Base-by-base conservation (phyloP, 2,797 vertebrate species). In the Labeo calbasu region DNA sequence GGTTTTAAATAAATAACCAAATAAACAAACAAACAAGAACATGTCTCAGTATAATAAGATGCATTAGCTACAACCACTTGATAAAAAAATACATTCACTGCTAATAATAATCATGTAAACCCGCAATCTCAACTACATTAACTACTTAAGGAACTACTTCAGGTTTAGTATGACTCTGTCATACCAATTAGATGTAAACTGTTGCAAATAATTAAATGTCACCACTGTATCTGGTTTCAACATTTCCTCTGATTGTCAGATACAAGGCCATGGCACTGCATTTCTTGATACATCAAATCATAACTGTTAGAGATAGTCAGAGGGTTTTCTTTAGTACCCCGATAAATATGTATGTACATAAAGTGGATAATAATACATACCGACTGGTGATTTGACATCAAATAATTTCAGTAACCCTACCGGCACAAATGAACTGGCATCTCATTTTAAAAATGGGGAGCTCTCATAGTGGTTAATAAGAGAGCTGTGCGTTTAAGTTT, bases 401-500 rank as follows among this genome's bases (percentile, higher is more conserved):
- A 19, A 28, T 65, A 68, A 13, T 32, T 46, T 32, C 14, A 32
- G 40, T 73, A 70, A 48, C 32, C 36, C 75, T 23, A 53, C 23
- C 21, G 15, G 66, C 46, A 85, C 71, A 53, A 82, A 65, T 28
- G 32, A 77, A 70, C 3, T 12, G 43, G 25, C 68, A 77, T 69
- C 50, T 66, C 59, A 55, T 50, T 76, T 76, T 83, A 68, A 82
- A 77, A 28, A 72, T 55, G 17, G 43, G 43, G 51, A 76, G 73
- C 46, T 55, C 78, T 80, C 50, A 66, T 66, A 59, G 23, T 21
- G 19, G 5, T 65, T 78, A 43, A 77, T 77, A 36, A 36, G 51
- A 85, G 65, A 81, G 77, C 78, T 79, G 65, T 77, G 28, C 23
- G 9, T 75, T 21, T 53, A 53, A 85, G 61, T 85, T 77, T 72